phyloP scores from a whole-genome alignment of 2,888 invertebrate genomes.

The Notocelia uddmanniana region DNA sequence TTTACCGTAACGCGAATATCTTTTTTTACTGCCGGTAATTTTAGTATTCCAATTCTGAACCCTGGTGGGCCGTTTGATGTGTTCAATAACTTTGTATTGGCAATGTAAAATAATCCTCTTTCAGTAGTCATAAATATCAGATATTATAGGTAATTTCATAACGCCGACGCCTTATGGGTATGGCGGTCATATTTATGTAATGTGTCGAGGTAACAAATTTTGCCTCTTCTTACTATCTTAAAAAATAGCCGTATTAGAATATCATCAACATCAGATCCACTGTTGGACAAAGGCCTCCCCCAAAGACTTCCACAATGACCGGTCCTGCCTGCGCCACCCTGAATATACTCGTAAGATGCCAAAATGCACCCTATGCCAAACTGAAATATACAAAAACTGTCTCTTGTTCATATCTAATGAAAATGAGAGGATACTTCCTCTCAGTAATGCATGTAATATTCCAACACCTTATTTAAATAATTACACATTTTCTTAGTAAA shows the following conservation, averaged over 20 bases:
- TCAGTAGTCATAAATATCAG: neutral
- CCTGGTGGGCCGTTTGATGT: neutral
- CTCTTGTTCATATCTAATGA: neutral
- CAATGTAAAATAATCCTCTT: neutral
- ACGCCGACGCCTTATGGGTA: neutral
- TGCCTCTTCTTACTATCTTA: too few relatives aligned
- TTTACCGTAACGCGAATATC: neutral
- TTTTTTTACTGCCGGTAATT: neutral
- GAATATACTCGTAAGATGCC: too few relatives aligned
- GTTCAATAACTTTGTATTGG: neutral
- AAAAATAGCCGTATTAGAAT: too few relatives aligned
- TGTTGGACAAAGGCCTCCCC: too few relatives aligned
- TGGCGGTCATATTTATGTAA: neutral
- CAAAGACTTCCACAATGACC: too few relatives aligned
- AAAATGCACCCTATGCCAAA: neutral
- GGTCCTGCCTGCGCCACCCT: too few relatives aligned
- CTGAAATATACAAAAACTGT: neutral
- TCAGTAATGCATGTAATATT: neutral
- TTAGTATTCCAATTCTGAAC: neutral
- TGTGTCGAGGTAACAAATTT: neutral
- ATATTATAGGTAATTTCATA: neutral
- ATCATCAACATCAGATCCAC: too few relatives aligned
- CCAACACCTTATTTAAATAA: conserved; percentile 4
- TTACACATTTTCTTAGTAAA: neutral
- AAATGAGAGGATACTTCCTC: neutral